Evolutionary conservation across 2,797 vertebrate species (phyloP), one percentile per base, ranked within the genome.

Genomic region (Crenuchus spilurus): DNA sequence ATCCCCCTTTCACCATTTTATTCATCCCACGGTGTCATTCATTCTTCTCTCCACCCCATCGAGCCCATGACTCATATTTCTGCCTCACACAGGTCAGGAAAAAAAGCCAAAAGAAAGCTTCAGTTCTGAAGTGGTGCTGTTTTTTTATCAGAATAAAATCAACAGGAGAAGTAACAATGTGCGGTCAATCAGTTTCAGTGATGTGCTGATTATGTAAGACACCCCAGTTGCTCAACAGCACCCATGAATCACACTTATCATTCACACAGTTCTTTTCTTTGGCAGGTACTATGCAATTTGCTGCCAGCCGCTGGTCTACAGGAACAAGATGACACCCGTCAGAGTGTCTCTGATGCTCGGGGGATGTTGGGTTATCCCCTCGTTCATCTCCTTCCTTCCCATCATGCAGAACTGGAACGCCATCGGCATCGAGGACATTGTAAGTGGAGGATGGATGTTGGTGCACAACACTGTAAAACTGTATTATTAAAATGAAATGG

Each of bases 351-450:
- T 88, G 67, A 94, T 94, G 93, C 88, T 94, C 58, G 83, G 92
- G 6, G 92, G 92, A 51, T 94, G 93, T 80, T 94, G 93, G 93
- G 77, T 94, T 77, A 94, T 94, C 69, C 91, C 93, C 61, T 88
- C 85, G 3, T 92, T 94, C 78, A 94, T 94, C 90, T 94, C 93
- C 75, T 94, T 94, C 60, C 89, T 94, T 65, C 93, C 93, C 84
- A 94, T 94, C 83, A 94, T 94, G 93, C 92, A 94, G 86, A 92
- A 88, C 87, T 94, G 93, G 93, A 93, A 94, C 9, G 86, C 83
- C 55, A 94, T 94, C n/a, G 93, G 93, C 80, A 94, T 94, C 0
- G 92, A 94, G 78, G 86, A 93, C 61, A 87, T 94, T 79, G 93
- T 94, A 77, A 92, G 93, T 91, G 37, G 33, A 44, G 24, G 42